These are phyloP conservation scores for Torymus texanus DNA, from an alignment of 2,888 invertebrate species.

Conservation along the genomic window DNA sequence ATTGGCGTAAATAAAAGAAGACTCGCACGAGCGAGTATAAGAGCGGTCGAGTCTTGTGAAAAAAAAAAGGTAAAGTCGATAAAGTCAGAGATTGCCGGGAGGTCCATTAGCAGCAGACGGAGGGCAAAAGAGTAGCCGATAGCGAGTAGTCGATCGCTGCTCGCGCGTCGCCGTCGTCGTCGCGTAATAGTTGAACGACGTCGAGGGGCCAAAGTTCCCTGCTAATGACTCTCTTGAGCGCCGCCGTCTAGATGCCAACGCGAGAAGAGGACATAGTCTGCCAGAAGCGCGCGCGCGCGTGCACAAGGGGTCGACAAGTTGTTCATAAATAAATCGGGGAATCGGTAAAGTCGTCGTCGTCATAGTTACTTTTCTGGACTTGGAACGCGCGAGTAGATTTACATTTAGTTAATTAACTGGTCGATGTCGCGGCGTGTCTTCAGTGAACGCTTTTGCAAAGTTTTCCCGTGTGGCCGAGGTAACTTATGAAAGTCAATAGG, in stretches of 20 bases:
- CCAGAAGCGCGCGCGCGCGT: too few species aligned
- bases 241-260: too few species aligned
- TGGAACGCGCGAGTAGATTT: not conserved
- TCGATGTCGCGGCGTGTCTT: not conserved
- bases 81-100: constrained; percentile 7
- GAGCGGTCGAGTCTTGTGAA: too few species aligned
- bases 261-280: too few species aligned
- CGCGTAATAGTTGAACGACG: constrained; percentile 28
- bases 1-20: constrained; percentile 25
- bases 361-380: not conserved
- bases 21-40: not conserved
- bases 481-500: constrained; percentile 18
- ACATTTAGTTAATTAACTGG: constrained; percentile 35
- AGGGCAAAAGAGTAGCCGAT: constrained; percentile 19
- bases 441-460: too few species aligned
- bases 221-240: constrained; percentile 20
- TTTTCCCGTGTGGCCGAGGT: not conserved
- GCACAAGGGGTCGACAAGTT: too few species aligned
- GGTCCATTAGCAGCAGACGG: constrained; percentile 38
- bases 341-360: not conserved
- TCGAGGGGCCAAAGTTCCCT: constrained; percentile 23
- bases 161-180: constrained; percentile 6
- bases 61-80: constrained; percentile 35
- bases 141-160: constrained; percentile 17
- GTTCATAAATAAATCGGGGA: constrained; percentile 30